Evolutionary conservation across 2,113 vertebrate genomes (phyloP).

Genomic region (Oxyura jamaicensis): DNA sequence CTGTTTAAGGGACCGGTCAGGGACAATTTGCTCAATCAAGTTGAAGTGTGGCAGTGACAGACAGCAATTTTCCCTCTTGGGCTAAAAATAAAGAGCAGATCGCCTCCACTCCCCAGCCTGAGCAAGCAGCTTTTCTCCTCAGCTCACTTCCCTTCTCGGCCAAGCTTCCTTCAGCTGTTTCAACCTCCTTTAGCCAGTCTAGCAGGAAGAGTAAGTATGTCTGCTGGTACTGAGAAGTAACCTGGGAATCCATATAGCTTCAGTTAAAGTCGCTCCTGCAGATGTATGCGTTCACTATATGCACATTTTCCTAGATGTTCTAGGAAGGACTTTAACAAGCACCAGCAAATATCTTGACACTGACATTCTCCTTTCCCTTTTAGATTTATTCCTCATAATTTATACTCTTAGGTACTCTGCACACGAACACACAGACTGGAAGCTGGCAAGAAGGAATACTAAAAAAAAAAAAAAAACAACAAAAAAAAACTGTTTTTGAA

Average conservation of each 20-base stretch:
- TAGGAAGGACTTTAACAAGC: background rate
- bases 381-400: background rate
- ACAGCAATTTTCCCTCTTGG: background rate
- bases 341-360: background rate
- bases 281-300: accelerated
- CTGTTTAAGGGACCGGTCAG: background rate
- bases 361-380: background rate
- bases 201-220: background rate
- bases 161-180: background rate
- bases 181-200: background rate
- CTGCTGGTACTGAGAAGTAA: background rate
- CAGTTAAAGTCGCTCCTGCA: background rate
- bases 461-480: background rate
- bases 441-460: background rate
- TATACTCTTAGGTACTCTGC: background rate
- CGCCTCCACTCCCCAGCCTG: background rate
- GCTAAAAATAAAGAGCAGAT: background rate
- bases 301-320: background rate
- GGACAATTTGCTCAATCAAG: background rate
- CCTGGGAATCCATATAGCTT: background rate
- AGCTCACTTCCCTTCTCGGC: background rate
- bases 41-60: background rate
- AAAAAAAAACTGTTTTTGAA: background rate
- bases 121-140: background rate
- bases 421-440: background rate